These are phyloP conservation scores for Threskiornis aethiopicus DNA, from an alignment of 2,797 vertebrate species.

Conservation along the genomic window DNA sequence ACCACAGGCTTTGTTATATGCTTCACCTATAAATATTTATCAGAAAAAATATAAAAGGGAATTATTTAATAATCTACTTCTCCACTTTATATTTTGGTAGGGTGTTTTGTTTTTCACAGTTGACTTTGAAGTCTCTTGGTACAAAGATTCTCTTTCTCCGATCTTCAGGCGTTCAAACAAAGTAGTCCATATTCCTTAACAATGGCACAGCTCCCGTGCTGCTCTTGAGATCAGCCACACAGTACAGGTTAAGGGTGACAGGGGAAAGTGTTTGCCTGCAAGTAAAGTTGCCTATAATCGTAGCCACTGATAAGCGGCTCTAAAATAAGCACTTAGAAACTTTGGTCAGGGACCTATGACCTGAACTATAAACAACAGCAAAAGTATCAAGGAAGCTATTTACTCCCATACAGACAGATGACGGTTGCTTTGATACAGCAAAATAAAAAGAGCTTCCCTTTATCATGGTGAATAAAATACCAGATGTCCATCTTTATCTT, in stretches of 20 bases:
- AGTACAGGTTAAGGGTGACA: constrained; percentile 48
- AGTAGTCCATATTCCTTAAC: neutral
- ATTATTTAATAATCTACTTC: constrained; percentile 42
- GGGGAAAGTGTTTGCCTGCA: constrained; percentile 45
- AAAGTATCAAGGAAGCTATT: constrained; percentile 1
- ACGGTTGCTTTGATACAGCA: neutral
- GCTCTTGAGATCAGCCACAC: constrained; percentile 9
- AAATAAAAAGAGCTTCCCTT: neutral
- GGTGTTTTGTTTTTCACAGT: neutral
- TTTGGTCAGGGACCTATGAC: constrained; percentile 14
- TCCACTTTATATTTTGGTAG: neutral
- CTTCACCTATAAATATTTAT: constrained; percentile 47
- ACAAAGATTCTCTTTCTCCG: neutral
- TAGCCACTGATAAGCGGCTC: constrained; percentile 77
- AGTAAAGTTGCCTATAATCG: constrained; percentile 73
- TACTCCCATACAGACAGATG: neutral
- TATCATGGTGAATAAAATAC: neutral
- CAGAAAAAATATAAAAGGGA: constrained; percentile 35
- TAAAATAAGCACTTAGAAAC: constrained; percentile 79
- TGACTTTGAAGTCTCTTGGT: constrained; percentile 1
- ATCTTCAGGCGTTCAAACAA: neutral
- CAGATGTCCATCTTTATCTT: constrained; percentile 16
- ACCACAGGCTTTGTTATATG: neutral
- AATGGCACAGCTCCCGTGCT: neutral
- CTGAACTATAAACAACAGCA: neutral